Conservation (phyloP, 2,888 invertebrate species). For the Megamerina dolium region DNA sequence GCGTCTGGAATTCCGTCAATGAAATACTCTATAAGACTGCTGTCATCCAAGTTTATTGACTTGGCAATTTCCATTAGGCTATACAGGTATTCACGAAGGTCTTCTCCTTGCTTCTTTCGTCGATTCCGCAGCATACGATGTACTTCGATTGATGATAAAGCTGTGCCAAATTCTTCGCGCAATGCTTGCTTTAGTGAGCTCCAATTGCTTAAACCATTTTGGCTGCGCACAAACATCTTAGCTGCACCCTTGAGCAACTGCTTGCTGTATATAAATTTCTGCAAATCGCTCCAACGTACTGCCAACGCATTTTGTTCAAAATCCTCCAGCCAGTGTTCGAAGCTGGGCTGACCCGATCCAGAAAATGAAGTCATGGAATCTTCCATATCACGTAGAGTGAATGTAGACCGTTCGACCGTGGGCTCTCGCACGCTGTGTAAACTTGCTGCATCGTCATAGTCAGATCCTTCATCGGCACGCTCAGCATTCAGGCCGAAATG, state of each 20-base stretch:
- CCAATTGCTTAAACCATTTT: constrained; percentile 3
- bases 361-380: too few species aligned
- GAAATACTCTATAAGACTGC: too few species aligned
- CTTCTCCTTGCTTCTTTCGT: constrained; percentile 5
- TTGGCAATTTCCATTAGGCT: constrained; percentile 12
- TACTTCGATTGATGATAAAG: constrained; percentile 11
- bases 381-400: constrained; percentile 6
- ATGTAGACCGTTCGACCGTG: constrained; percentile 1
- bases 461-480: not conserved
- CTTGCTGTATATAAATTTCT: constrained; percentile 16
- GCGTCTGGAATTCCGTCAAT: too few species aligned
- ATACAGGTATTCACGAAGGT: constrained; percentile 14
- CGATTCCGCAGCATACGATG: constrained; percentile 14
- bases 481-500: constrained; percentile 1
- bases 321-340: constrained; percentile 15
- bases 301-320: constrained; percentile 11
- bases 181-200: constrained; percentile 7
- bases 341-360: constrained; percentile 4
- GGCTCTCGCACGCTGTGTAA: not conserved
- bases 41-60: constrained; percentile 10
- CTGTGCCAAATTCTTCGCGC: constrained; percentile 9
- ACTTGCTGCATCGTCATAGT: not conserved
- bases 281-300: constrained; percentile 14
- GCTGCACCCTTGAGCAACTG: constrained; percentile 15
- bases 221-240: constrained; percentile 14